A percentile compares a stretch with the other conserved stretches of the same genome.
Evolutionary conservation across 2,888 invertebrate genomes (phyloP).

Genomic region (Morpho achilles): DNA sequence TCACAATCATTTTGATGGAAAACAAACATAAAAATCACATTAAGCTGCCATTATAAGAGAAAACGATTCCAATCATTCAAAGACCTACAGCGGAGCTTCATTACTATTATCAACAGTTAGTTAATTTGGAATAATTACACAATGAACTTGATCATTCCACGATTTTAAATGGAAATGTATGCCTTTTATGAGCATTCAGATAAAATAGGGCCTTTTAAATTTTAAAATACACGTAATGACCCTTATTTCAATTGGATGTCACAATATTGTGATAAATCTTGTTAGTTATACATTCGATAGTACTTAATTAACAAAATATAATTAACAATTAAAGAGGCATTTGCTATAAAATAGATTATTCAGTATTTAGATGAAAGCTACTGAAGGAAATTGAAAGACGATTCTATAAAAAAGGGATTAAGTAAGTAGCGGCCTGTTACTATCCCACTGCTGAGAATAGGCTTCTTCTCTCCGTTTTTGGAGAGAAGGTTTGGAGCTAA

Average conservation of each 20-base stretch:
- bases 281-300: not conserved
- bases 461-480: too few relatives aligned
- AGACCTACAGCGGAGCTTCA: slow-evolving; percentile 24
- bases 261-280: slow-evolving; percentile 13
- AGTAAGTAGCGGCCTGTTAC: too few relatives aligned
- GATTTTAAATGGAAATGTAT: slow-evolving; percentile 18
- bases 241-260: slow-evolving; percentile 15
- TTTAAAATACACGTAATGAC: slow-evolving; percentile 10
- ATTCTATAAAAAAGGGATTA: too few relatives aligned
- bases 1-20: slow-evolving; percentile 14
- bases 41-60: slow-evolving; percentile 18
- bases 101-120: slow-evolving; percentile 23
- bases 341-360: too few relatives aligned
- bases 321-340: too few relatives aligned
- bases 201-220: slow-evolving; percentile 14
- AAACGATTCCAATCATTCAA: slow-evolving; percentile 16
- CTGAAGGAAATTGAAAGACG: too few relatives aligned
- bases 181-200: slow-evolving; percentile 20
- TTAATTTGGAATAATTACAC: slow-evolving; percentile 23
- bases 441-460: too few relatives aligned
- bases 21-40: slow-evolving; percentile 15
- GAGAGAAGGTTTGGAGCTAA: too few relatives aligned
- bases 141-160: slow-evolving; percentile 12
- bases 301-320: too few relatives aligned
- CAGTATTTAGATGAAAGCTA: too few relatives aligned